Evolutionary conservation across 2,113 vertebrate genomes (phyloP).

Genomic region (Pteronura brasiliensis): DNA sequence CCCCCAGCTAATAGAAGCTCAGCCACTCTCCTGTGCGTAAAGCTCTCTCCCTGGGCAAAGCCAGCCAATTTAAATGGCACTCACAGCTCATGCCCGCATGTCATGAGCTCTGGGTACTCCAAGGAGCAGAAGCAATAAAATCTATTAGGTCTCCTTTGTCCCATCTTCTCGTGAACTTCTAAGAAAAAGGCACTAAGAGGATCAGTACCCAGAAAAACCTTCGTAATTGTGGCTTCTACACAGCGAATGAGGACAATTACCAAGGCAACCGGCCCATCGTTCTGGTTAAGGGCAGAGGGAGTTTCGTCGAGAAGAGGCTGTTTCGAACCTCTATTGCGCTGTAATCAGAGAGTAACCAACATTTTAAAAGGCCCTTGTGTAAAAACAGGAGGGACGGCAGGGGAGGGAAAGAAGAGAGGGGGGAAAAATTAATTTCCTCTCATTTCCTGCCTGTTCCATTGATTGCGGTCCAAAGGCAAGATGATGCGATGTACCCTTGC

Average conservation of each 20-base stretch:
- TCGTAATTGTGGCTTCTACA: slow-evolving; percentile 80
- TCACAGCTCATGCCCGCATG: slow-evolving; percentile 54
- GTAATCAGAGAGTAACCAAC: slow-evolving; percentile 82
- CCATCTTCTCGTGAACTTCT: slow-evolving; percentile 79
- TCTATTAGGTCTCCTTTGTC: slow-evolving; percentile 81
- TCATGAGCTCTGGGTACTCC: slow-evolving; percentile 29
- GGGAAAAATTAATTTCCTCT: slow-evolving; percentile 82
- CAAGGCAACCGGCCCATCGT: slow-evolving; percentile 82
- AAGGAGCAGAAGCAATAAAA: slow-evolving; percentile 74
- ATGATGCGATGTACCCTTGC: slow-evolving; percentile 62
- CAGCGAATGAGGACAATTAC: slow-evolving; percentile 75
- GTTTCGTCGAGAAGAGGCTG: slow-evolving; percentile 77
- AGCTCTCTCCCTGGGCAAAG: slow-evolving; percentile 56
- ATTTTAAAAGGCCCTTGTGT: slow-evolving; percentile 84
- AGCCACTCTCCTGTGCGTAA: slow-evolving; percentile 32
- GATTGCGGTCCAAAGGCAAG: slow-evolving; percentile 77
- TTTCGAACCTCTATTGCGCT: slow-evolving; percentile 74
- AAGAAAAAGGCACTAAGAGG: slow-evolving; percentile 81
- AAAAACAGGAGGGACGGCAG: slow-evolving; percentile 74
- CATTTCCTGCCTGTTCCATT: slow-evolving; percentile 78
- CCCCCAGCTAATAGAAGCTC: slow-evolving; percentile 48
- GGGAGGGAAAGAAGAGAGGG: slow-evolving; percentile 40
- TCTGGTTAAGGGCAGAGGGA: slow-evolving; percentile 75
- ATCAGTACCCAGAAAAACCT: slow-evolving; percentile 81
- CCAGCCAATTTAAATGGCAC: slow-evolving; percentile 59